These are phyloP conservation scores for Alectoris magna DNA, from an alignment of 2,797 vertebrate genomes.

Conservation along the genomic window DNA sequence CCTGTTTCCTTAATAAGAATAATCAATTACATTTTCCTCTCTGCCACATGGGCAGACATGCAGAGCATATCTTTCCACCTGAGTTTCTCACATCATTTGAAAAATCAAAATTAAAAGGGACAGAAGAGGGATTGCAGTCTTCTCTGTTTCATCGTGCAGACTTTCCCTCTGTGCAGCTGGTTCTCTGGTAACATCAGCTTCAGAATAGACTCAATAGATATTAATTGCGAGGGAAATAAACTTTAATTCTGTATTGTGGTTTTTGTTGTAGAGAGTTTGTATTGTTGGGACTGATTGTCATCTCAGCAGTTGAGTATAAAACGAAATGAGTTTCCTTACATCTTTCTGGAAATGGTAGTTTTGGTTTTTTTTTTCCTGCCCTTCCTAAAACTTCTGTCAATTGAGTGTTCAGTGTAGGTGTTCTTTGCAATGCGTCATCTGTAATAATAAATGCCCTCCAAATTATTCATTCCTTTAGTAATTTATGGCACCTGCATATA, in stretches of 20 bases:
- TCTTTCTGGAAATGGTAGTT: background rate
- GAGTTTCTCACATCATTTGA: constrained; percentile 55
- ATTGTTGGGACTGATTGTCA: background rate
- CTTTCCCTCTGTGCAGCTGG: constrained; percentile 33
- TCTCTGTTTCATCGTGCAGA: constrained; percentile 38
- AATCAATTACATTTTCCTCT: constrained; percentile 67
- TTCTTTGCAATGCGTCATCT: background rate
- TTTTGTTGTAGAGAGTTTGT: background rate
- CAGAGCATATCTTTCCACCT: constrained; percentile 57
- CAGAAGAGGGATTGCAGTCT: constrained; percentile 55
- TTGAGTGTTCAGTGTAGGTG: background rate
- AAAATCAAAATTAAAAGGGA: constrained; percentile 66
- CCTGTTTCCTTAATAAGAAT: constrained; percentile 52
- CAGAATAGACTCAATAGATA: background rate
- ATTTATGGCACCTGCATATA: background rate
- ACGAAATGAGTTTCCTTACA: background rate
- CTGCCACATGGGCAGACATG: constrained; percentile 26
- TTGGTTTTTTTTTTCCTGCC: background rate
- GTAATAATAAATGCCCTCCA: background rate
- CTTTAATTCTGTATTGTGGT: background rate
- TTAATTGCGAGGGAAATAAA: background rate
- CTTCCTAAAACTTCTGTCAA: background rate
- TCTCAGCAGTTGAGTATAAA: background rate
- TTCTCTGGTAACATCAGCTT: background rate
- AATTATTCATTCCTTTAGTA: background rate